Base-by-base conservation (phyloP, 2,888 invertebrate species). In the Coenonympha glycerion region DNA sequence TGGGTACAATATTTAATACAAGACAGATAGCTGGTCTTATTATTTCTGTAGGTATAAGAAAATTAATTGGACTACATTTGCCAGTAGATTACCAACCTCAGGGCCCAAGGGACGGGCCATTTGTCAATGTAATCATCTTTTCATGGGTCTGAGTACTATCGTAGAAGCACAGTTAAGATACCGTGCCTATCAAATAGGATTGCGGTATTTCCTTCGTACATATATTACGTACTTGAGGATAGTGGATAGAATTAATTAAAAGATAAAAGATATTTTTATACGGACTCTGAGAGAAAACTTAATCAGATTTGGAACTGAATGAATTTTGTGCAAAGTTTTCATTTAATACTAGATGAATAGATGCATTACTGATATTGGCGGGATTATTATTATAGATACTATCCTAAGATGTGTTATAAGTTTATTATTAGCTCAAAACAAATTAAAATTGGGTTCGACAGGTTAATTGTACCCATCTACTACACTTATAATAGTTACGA, bases 81-180 rank as follows among this genome's bases (percentile, higher is more conserved):
- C 66, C 58, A 67, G 76, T 66, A 73, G 73, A 78, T 80, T 76
- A 76, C 72, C 68, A 68, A 69, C 69, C 71, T 62, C 59, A 61
- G 61, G 58, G 59, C 66, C 61, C 62, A 50, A 66, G 71, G 74
- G 69, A 66, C 63, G 59, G 55, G 54, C 68, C 70, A 74, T 77
- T 80, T 75, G 77, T 78, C 77, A 80, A 72, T 66, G 68, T 77
- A 77, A 80, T 80, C 75, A 79, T 80, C 76, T 78, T 78, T 76
- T 73, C 68, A 69, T 74, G 65, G 62, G 62, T 57, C 59, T 58
- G 61, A 68, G 66, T 68, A 63, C 68, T 66, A 71, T 68, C 67
- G 59, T 59, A 63, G 60, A 60, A 63, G 55, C 66, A 68, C 64
- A 58, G 68, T 63, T 68, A 64, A 64, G 64, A 73, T 68, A 73